Base-by-base conservation (phyloP, 1,140 invertebrate species). In the Ceratitis capitata region DNA sequence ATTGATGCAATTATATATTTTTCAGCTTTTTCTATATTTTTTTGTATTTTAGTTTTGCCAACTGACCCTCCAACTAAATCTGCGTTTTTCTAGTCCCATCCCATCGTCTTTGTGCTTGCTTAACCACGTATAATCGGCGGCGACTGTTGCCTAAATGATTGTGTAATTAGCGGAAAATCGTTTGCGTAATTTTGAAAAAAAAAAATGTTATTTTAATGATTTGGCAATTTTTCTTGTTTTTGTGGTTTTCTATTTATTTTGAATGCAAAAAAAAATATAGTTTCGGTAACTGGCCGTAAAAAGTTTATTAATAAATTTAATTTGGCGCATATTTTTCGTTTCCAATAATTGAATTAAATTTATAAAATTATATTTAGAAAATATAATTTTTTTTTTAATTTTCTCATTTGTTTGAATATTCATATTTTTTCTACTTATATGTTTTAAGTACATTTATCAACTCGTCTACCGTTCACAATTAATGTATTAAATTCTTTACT, bases 131-230 rank as follows among this genome's bases (percentile, higher is more conserved):
- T 39, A 23, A 78, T 39, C 69, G 69, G 35, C 39, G 42, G 69
- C 32, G 42, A n/a, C n/a, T n/a, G n/a, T n/a, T n/a, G n/a, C 39
- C 69, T 78, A 78, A 78, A 78, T 78, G 69, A 78, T 78, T 78
- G 69, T 78, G 69, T 78, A 78, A 78, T 78, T 78, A 78, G 69
- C 69, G 69, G 69, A 78, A 78, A 78, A 78, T 78, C 39, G 69
- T 42, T 78, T 78, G 69, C 69, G 23, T 39, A 78, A 78, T 78
- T 78, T 78, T 56, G 42, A n/a, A 35, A 23, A 78, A 78, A n/a
- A 35, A 23, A 78, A 78, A 78, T 78, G 69, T 78, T 78, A 45
- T 78, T 78, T 78, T 78, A 78, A 78, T 78, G 35, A 78, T 78
- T 45, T 78, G 42, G 42, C 42, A 78, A 78, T 45, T 26, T 12